Evolutionary conservation across 1,140 invertebrate genomes (phyloP).

Genomic region (Meloidogyne hapla): DNA sequence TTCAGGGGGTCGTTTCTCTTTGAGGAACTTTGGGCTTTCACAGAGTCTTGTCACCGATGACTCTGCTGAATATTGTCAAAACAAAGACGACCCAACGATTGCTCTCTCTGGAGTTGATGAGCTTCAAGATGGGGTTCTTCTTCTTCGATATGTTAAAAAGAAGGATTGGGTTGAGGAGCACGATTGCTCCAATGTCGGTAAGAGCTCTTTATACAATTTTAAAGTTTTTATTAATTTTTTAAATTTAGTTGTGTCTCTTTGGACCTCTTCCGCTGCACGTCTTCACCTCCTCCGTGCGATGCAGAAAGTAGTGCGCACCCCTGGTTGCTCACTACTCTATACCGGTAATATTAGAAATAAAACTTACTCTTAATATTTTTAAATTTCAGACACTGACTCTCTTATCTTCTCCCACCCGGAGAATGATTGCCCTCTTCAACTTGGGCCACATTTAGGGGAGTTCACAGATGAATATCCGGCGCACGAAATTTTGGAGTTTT

Average conservation of each 20-base stretch:
- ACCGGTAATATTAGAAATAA: neutral
- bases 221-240: neutral
- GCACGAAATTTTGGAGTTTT: conserved; percentile 6
- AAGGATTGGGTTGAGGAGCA: neutral
- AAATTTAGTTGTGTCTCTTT: conserved; percentile 5
- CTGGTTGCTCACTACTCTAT: neutral
- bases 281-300: neutral
- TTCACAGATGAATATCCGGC: neutral
- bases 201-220: neutral
- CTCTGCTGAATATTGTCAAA: too few species aligned
- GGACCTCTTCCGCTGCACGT: neutral
- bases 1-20: conserved; percentile 2
- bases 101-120: neutral
- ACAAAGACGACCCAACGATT: neutral
- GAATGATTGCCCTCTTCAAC: neutral
- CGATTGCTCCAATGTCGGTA: conserved; percentile 4
- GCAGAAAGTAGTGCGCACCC: neutral
- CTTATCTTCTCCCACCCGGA: neutral
- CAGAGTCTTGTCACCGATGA: neutral
- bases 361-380: neutral
- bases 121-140: neutral
- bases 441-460: conserved; percentile 3
- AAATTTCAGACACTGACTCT: neutral
- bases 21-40: neutral
- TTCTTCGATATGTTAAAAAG: neutral